phyloP scores from a whole-genome alignment of 2,113 vertebrate species.

The Callopanchax toddi region DNA sequence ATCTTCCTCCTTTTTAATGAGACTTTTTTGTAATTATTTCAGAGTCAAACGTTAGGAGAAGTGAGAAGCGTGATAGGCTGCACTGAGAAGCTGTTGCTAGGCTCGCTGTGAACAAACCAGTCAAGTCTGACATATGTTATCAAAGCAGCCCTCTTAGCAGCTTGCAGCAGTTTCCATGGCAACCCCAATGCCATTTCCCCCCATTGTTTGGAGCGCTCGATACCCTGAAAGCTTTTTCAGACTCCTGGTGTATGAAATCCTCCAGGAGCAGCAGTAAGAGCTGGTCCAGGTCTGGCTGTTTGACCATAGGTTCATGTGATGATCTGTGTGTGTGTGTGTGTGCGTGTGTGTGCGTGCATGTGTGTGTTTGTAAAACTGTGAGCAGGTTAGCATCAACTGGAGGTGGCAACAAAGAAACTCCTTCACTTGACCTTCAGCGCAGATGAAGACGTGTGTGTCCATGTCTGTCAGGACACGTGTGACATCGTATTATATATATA shows the following conservation, averaged over 20 bases:
- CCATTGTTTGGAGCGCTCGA: constrained; percentile 73
- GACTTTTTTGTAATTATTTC: constrained; percentile 15
- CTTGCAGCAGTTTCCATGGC: constrained; percentile 81
- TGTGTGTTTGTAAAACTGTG: background rate
- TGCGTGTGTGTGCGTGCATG: background rate
- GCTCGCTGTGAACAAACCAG: constrained; percentile 75
- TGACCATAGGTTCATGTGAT: background rate
- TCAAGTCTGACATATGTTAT: constrained; percentile 81
- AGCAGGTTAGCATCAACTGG: constrained; percentile 25
- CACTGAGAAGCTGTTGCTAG: constrained; percentile 77
- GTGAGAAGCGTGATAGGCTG: constrained; percentile 63
- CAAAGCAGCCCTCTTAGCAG: constrained; percentile 78
- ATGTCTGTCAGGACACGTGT: background rate
- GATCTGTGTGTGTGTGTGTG: background rate
- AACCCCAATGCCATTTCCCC: constrained; percentile 78
- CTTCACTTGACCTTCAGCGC: constrained; percentile 62
- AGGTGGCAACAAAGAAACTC: constrained; percentile 32
- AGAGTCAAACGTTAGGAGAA: constrained; percentile 51
- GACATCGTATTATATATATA: too few species aligned
- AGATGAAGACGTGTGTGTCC: constrained; percentile 5
- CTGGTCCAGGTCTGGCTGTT: constrained; percentile 14
- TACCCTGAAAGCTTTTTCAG: constrained; percentile 65
- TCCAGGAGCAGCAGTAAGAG: constrained; percentile 10
- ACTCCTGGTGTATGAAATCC: constrained; percentile 50
- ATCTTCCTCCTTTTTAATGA: background rate